Base-by-base conservation (phyloP, 2,888 invertebrate species). In the Sicus ferrugineus region DNA sequence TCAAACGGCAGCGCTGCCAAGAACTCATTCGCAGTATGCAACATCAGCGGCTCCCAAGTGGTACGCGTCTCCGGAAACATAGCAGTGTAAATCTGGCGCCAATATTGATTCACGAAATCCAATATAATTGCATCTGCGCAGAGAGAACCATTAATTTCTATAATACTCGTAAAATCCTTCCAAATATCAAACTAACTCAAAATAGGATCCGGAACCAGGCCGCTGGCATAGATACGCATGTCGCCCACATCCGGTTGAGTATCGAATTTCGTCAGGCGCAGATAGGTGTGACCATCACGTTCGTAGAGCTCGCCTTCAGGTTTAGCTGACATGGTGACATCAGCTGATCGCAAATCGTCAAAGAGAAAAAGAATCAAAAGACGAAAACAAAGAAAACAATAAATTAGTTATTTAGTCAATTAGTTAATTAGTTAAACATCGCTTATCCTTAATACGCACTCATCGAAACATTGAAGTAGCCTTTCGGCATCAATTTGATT, bases 221-320 rank as follows among this genome's bases (percentile, higher is more conserved):
- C 90, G 34, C 86, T 87, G 64, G 91, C 87, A 77, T 86, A 86
- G 28, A 90, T 83, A 70, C 87, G 87, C 88, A 92, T 87, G 70
- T 87, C 87, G 21, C 89, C 89, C 19, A 92, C 86, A 77, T 90
- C 90, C 4, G 92, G 91, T 42, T 87, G 85, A 84, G 90, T 85
- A 78, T 87, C 88, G 78, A 91, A 89, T 19, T 88, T 88, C 28
- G 87, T 86, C n/a, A 90, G 84, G 72, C 86, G 85, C 74, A 90
- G 74, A 79, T 87, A 89, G 5, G 87, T 87, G 61, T 88, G 87
- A 9, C 87, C 86, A 72, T 88, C 86, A 59, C 84, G 87, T 73
- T 86, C 86, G 75, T 89, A 87, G 3, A 89, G 86, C 69, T 86
- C 86, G n/a, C 90, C 90, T 61, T 86, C 86, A 62, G 89, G 77